Conservation (phyloP, 2,888 invertebrate genomes). For the Conus canariensis region DNA sequence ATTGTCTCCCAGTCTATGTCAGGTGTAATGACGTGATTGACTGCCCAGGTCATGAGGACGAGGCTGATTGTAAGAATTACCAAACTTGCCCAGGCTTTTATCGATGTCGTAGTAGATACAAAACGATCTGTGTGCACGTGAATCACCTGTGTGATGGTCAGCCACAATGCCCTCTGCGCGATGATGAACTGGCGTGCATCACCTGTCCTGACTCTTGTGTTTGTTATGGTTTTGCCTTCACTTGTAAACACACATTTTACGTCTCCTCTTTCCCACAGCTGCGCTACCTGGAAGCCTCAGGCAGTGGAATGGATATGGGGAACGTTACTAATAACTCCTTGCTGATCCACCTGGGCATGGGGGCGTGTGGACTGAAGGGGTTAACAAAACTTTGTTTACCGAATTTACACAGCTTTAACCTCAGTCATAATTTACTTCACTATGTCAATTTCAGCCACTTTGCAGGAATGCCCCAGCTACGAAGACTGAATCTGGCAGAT, state of each 20-base stretch:
- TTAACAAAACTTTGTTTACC: conserved; percentile 21
- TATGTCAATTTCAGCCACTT: conserved; percentile 36
- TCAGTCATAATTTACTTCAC: not conserved
- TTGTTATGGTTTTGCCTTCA: no score
- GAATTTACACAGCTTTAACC: conserved; percentile 39
- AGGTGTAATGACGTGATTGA: not conserved
- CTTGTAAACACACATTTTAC: conserved; percentile 13
- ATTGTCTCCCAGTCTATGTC: not conserved
- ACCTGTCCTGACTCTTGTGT: no score
- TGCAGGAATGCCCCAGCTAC: not conserved
- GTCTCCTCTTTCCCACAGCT: conserved; percentile 3
- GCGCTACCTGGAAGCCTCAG: conserved; percentile 22
- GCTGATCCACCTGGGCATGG: conserved; percentile 15
- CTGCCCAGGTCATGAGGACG: not conserved
- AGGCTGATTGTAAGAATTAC: not conserved
- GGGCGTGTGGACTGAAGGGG: not conserved
- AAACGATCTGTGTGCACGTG: conserved; percentile 42
- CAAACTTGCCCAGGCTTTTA: conserved; percentile 38
- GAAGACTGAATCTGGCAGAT: not conserved
- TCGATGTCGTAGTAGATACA: conserved; percentile 34
- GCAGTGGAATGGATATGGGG: not conserved
- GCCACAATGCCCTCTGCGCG: no score
- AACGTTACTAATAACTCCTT: not conserved
- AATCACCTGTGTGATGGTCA: no score
- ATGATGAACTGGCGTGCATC: no score